phyloP scores from a whole-genome alignment of 2,113 vertebrate species.

The Limanda limanda region DNA sequence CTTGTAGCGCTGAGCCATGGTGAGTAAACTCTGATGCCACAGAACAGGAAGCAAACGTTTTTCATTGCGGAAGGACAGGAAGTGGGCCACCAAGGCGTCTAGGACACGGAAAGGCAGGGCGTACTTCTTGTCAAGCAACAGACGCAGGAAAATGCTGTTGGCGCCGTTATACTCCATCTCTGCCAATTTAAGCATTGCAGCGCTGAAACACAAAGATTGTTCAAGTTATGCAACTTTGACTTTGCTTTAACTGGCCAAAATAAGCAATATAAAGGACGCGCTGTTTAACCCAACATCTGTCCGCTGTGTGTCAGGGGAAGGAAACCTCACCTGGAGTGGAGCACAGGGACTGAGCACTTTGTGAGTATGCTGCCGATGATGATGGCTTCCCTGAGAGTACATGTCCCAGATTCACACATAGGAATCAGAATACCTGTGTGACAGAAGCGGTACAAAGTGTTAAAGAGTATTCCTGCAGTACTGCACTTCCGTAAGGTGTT shows the following conservation, averaged over 20 bases:
- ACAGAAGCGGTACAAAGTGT: background rate
- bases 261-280: background rate
- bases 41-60: conserved; percentile 91
- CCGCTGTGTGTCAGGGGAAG: background rate
- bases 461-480: background rate
- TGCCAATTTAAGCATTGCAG: conserved; percentile 95
- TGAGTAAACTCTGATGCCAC: conserved; percentile 97
- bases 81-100: conserved; percentile 95
- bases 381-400: conserved; percentile 94
- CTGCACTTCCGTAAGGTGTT: background rate
- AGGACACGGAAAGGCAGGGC: conserved; percentile 98
- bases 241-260: background rate
- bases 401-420: conserved; percentile 95
- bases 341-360: conserved; percentile 96
- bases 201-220: conserved; percentile 76
- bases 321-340: conserved; percentile 92
- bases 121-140: conserved; percentile 97
- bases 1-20: conserved; percentile 94
- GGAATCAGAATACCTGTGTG: conserved; percentile 93
- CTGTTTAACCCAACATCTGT: background rate
- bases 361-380: conserved; percentile 96
- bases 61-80: conserved; percentile 91
- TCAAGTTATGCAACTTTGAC: conserved; percentile 36
- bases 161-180: conserved; percentile 97
- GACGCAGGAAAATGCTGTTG: conserved; percentile 97